Conservation (phyloP, 1,140 invertebrate genomes). For the Aphis gossypii region DNA sequence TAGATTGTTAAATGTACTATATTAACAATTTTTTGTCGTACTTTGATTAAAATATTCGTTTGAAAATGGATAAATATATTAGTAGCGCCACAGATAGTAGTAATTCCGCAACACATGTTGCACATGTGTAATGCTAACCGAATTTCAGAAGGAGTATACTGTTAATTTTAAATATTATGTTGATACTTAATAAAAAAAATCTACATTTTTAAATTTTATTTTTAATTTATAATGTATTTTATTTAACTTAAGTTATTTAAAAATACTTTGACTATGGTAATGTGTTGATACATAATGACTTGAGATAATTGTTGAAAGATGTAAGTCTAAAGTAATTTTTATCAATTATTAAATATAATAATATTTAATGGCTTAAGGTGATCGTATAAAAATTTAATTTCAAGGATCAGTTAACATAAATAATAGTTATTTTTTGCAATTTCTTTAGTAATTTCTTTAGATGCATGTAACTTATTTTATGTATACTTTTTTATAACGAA, state of each 20-base stretch:
- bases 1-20: not conserved
- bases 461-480: not conserved
- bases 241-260: not conserved
- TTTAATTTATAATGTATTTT: not conserved
- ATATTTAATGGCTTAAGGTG: not conserved
- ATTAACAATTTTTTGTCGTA: not conserved
- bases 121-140: not conserved
- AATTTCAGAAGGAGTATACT: not conserved
- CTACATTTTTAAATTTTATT: not conserved
- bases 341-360: not conserved
- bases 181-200: not conserved
- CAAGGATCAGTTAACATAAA: not conserved
- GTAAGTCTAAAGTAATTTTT: not conserved
- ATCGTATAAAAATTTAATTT: constrained; percentile 16
- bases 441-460: not conserved
- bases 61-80: not conserved
- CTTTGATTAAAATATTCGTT: not conserved
- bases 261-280: not conserved
- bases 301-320: not conserved
- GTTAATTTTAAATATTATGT: not conserved
- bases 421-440: not conserved
- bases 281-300: not conserved
- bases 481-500: not conserved
- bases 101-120: not conserved
- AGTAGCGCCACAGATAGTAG: not conserved